Conservation (phyloP, 2,888 invertebrate species). For the Dorcus parallelipipedus region DNA sequence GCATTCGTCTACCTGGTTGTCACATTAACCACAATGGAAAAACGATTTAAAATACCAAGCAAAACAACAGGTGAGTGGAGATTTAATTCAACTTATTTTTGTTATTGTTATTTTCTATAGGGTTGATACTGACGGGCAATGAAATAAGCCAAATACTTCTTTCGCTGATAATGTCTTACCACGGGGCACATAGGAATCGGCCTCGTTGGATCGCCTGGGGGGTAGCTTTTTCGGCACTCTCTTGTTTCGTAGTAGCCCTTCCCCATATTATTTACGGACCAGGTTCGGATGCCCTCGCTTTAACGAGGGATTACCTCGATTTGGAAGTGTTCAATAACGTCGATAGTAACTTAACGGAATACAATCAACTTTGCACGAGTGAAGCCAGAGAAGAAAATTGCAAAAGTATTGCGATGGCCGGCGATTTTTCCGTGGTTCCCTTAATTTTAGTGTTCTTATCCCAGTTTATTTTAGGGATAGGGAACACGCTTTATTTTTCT, state of each 20-base stretch:
- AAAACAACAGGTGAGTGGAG: conserved; percentile 58
- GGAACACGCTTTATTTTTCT: conserved; percentile 63
- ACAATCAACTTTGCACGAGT: conserved; percentile 30
- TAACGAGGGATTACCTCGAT: conserved; percentile 50
- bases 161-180: conserved; percentile 60
- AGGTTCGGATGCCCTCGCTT: conserved; percentile 52
- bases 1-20: conserved; percentile 63
- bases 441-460: conserved; percentile 60
- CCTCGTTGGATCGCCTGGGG: conserved; percentile 66
- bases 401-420: conserved; percentile 33
- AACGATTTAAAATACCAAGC: conserved; percentile 65
- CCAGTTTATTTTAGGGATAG: conserved; percentile 66
- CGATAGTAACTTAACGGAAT: conserved; percentile 14
- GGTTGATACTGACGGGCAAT: conserved; percentile 64
- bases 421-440: conserved; percentile 42
- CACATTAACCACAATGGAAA: conserved; percentile 64
- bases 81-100: not conserved
- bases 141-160: conserved; percentile 66
- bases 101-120: conserved; percentile 37
- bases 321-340: conserved; percentile 36
- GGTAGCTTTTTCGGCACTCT: conserved; percentile 58
- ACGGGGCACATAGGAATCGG: conserved; percentile 64
- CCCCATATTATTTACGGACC: conserved; percentile 64
- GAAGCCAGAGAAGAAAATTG: conserved; percentile 45
- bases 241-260: conserved; percentile 58